These are phyloP conservation scores for Cinclus mexicanus DNA, from an alignment of 2,113 vertebrate species.

Conservation along the genomic window DNA sequence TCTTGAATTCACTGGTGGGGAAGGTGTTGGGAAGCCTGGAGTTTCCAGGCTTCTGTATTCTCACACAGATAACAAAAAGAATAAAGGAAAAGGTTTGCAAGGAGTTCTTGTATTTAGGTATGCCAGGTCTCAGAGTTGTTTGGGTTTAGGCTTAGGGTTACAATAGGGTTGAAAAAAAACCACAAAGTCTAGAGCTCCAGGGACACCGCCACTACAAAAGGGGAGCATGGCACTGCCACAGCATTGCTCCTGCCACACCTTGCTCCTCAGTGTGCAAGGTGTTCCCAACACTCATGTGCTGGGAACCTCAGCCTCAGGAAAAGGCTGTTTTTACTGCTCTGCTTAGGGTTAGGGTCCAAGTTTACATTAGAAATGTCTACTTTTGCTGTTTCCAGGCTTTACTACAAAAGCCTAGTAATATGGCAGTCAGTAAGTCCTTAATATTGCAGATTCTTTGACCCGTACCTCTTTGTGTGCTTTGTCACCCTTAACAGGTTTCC, in stretches of 20 bases:
- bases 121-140: background rate
- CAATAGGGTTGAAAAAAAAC: accelerated
- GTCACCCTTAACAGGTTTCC: background rate
- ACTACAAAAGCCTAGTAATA: background rate
- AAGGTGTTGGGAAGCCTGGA: background rate
- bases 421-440: background rate
- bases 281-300: background rate
- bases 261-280: background rate
- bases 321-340: background rate
- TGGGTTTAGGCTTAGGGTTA: no score
- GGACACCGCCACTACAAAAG: background rate
- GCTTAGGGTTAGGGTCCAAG: background rate
- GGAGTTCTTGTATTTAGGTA: background rate
- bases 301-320: background rate
- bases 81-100: background rate
- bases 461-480: background rate
- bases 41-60: no score
- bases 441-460: background rate
- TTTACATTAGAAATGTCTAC: background rate
- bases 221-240: background rate
- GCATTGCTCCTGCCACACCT: background rate
- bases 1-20: background rate
- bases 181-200: background rate
- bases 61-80: background rate
- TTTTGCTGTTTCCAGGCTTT: background rate